Conservation (phyloP, 2,797 vertebrate genomes). For the Ambastaia sidthimunki region DNA sequence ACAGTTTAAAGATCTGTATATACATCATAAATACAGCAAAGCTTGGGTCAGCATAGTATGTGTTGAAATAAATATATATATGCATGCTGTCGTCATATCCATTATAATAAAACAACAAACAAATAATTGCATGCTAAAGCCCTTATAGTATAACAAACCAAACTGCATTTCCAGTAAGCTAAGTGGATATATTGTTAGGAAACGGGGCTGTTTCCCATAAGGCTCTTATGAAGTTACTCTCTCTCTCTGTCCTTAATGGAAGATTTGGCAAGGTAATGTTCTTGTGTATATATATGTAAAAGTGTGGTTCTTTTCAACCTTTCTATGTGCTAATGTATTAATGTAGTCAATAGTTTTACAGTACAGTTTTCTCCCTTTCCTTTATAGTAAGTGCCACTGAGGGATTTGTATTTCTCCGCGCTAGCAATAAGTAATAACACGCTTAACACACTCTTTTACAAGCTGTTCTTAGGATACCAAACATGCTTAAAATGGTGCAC, state of each 20-base stretch:
- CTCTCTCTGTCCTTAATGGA: constrained; percentile 43
- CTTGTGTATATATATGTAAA: constrained; percentile 45
- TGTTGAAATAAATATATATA: constrained; percentile 18
- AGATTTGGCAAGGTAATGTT: constrained; percentile 40
- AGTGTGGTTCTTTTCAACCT: constrained; percentile 38
- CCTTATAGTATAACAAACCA: constrained; percentile 27
- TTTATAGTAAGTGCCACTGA: constrained; percentile 41
- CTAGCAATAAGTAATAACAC: constrained; percentile 54
- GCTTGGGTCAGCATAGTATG: constrained; percentile 7
- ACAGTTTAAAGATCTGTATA: constrained; percentile 17
- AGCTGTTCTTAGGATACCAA: constrained; percentile 38
- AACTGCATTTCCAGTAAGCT: constrained; percentile 49
- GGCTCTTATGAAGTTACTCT: constrained; percentile 41
- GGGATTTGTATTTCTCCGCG: constrained; percentile 49
- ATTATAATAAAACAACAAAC: constrained; percentile 41
- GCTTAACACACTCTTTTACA: constrained; percentile 43
- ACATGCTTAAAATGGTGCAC: constrained; percentile 33
- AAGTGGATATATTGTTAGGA: constrained; percentile 47
- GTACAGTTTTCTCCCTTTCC: constrained; percentile 38
- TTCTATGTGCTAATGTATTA: constrained; percentile 46
- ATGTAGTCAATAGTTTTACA: constrained; percentile 44
- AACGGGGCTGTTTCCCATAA: constrained; percentile 43
- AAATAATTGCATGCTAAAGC: constrained; percentile 43
- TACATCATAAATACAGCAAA: constrained; percentile 22
- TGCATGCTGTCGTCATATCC: constrained; percentile 45